Percentiles rank a stretch among this genome's conserved stretches.
These are phyloP conservation scores for Arvicanthis niloticus DNA, from an alignment of 2,113 vertebrate genomes.

Conservation along the genomic window DNA sequence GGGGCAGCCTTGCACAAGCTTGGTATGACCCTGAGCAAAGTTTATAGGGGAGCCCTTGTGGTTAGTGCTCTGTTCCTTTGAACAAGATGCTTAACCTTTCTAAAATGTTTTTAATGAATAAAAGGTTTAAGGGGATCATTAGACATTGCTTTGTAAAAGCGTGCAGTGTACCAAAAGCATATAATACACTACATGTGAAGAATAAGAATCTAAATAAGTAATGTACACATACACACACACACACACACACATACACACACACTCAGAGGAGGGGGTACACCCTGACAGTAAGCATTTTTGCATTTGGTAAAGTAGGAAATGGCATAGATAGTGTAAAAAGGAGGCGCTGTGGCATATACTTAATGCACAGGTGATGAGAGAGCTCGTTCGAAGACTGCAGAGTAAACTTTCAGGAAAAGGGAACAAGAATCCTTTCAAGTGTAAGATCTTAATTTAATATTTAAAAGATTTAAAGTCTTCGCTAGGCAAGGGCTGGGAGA, in stretches of 20 bases:
- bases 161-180: background rate
- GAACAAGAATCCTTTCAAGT: background rate
- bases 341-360: accelerated
- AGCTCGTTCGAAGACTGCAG: background rate
- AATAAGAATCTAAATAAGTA: background rate
- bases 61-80: background rate
- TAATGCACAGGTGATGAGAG: background rate
- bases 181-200: background rate
- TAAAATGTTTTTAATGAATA: conserved; percentile 28
- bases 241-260: background rate
- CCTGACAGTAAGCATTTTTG: background rate
- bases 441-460: background rate
- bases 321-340: background rate
- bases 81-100: background rate
- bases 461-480: background rate
- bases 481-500: background rate
- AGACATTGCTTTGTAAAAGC: background rate
- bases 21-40: background rate
- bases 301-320: background rate
- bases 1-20: background rate
- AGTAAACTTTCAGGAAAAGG: background rate
- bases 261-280: background rate
- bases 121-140: background rate
- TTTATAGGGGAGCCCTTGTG: background rate
- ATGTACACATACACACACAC: too few relatives aligned